Conservation (phyloP, 2,113 vertebrate species). For the Sander lucioperca region DNA sequence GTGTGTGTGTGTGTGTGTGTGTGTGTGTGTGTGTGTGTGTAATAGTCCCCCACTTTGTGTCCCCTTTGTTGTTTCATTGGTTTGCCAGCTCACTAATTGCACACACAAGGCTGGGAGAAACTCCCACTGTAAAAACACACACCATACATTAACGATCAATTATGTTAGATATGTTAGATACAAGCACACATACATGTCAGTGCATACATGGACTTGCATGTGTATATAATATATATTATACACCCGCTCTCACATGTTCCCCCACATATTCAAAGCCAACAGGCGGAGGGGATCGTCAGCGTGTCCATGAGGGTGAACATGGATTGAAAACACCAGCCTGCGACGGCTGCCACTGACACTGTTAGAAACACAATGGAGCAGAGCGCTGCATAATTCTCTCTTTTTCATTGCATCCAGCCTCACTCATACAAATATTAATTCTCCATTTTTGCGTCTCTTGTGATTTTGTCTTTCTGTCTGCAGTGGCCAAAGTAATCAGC, state of each 20-base stretch:
- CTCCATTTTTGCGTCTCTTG: conserved; percentile 45
- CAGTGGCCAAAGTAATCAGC: conserved; percentile 58
- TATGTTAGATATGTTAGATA: background rate
- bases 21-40: conserved; percentile 39
- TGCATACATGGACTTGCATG: too few species aligned
- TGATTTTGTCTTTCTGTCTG: conserved; percentile 37
- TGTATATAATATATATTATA: too few species aligned
- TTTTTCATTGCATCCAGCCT: conserved; percentile 43
- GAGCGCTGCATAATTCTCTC: conserved; percentile 54
- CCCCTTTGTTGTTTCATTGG: conserved; percentile 58
- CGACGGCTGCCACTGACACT: conserved; percentile 21
- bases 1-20: conserved; percentile 41
- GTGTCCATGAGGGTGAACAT: conserved; percentile 16
- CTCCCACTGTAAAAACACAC: conserved; percentile 39
- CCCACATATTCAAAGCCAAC: background rate
- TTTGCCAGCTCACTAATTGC: conserved; percentile 60
- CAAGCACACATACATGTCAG: background rate
- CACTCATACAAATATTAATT: conserved; percentile 61
- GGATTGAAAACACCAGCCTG: conserved; percentile 45
- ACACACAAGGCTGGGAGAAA: conserved; percentile 26
- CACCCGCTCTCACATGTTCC: background rate
- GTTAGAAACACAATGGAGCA: conserved; percentile 47
- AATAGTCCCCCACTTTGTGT: conserved; percentile 44
- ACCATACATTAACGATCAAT: conserved; percentile 39
- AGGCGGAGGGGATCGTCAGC: background rate